These are phyloP conservation scores for Indicator indicator DNA, from an alignment of 2,113 vertebrate genomes.

Conservation along the genomic window DNA sequence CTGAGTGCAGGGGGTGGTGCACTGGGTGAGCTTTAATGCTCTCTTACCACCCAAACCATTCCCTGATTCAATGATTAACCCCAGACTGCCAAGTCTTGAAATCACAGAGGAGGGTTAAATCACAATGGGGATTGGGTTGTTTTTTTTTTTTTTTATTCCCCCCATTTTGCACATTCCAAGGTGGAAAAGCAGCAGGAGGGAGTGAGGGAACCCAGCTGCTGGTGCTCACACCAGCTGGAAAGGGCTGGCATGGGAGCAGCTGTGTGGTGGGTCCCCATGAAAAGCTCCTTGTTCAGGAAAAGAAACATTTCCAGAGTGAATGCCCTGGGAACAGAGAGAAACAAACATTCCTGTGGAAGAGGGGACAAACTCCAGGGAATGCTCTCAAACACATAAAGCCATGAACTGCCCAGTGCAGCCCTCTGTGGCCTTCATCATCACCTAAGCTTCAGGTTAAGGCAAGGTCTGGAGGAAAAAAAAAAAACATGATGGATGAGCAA, in stretches of 20 bases:
- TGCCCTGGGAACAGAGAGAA: neutral
- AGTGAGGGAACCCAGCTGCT: neutral
- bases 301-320: neutral
- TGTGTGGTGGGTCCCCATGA: neutral
- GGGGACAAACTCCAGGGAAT: neutral
- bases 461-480: neutral
- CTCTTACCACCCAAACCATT: too few relatives aligned
- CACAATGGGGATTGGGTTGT: too few relatives aligned
- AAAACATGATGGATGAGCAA: rapidly evolving
- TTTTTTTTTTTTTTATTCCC: neutral
- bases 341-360: neutral
- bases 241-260: neutral
- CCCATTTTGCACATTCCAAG: neutral
- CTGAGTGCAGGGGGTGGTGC: neutral
- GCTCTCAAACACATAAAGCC: neutral
- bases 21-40: too few relatives aligned
- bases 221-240: neutral
- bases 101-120: neutral
- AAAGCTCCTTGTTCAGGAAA: neutral
- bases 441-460: neutral
- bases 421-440: rapidly evolving
- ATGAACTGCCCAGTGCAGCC: neutral
- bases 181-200: neutral
- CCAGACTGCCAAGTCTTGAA: neutral
- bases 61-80: neutral